Evolutionary conservation across 2,888 invertebrate genomes (phyloP), one percentile per base, ranked within the genome.

Genomic region (Linnaemya tessellans): DNA sequence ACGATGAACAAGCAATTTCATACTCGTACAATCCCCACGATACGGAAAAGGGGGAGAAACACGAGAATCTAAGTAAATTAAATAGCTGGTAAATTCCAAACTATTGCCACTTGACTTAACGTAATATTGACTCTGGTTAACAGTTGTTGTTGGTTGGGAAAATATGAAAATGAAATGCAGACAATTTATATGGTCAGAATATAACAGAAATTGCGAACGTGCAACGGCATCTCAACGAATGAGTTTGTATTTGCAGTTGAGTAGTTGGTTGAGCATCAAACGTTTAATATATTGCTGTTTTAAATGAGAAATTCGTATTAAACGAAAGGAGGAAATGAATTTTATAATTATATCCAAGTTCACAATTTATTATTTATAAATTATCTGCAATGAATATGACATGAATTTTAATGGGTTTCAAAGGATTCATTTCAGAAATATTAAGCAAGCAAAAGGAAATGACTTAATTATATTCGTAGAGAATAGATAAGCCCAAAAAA

Each of bases 1-100:
- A 35, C 51, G 41, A 54, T 71, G 20, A 62, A 54, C 54, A 25
- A 64, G 46, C 71, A 71, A 25, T 49, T 73, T 54, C 38, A 41
- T 22, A n/a, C 15, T 54, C 38, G 25, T 22, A n/a, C 15, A 35
- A 38, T 46, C n/a, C 20, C 25, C 49, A 15, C 7, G n/a, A 5
- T 5, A 10, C 11, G 15, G 8, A 64, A 30, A 10, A 8, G n/a
- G 13, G 35, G 46, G 18, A 60, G 0, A 71, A 68, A 46, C 5
- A 71, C 38, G 9, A 22, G 62, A 46, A 56, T 64, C 43, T 10
- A 75, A 80, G 60, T 68, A 67, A 84, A 84, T 80, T 73, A 77
- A 73, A 80, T 54, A 38, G 20, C 25, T 46, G 62, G 67, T 68
- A 54, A 80, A 60, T 71, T 65, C 67, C 62, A 79, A 38, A 49